Conservation (phyloP, 2,888 invertebrate genomes). For the Meteorus cinctellus region DNA sequence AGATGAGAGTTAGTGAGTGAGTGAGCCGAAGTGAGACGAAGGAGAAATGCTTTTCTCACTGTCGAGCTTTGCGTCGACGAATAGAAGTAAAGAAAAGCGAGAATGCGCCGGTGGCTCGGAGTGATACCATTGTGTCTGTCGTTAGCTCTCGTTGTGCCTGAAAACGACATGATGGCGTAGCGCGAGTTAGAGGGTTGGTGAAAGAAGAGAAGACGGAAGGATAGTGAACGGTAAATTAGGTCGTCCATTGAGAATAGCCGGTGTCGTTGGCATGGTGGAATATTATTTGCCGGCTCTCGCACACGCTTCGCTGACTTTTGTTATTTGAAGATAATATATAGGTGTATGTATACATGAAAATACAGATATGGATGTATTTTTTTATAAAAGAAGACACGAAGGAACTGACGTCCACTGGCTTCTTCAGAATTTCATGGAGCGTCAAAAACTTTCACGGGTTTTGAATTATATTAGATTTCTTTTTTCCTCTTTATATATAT, state of each 20-base stretch:
- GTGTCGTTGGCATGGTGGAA: conserved; percentile 37
- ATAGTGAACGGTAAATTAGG: conserved; percentile 50
- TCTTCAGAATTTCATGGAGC: conserved; percentile 7
- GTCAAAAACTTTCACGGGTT: conserved; percentile 7
- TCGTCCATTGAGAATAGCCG: conserved; percentile 48
- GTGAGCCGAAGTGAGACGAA: neutral
- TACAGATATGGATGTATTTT: conserved; percentile 19
- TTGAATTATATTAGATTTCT: neutral
- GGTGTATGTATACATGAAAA: conserved; percentile 18
- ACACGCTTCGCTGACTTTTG: conserved; percentile 26
- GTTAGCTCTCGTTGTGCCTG: neutral
- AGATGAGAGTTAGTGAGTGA: no score
- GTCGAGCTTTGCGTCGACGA: conserved; percentile 18
- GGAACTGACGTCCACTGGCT: conserved; percentile 3
- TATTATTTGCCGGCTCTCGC: conserved; percentile 47
- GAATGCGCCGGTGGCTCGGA: conserved; percentile 44
- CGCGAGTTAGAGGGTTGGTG: conserved; percentile 3
- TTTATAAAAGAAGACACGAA: conserved; percentile 26
- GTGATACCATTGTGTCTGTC: conserved; percentile 52
- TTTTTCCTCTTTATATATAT: neutral
- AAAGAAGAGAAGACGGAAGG: conserved; percentile 4
- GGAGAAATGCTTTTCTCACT: conserved; percentile 8
- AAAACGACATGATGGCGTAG: neutral
- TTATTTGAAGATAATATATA: conserved; percentile 11
- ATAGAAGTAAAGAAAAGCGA: conserved; percentile 34